Conservation (phyloP, 2,888 invertebrate species). For the Fabriciana adippe region DNA sequence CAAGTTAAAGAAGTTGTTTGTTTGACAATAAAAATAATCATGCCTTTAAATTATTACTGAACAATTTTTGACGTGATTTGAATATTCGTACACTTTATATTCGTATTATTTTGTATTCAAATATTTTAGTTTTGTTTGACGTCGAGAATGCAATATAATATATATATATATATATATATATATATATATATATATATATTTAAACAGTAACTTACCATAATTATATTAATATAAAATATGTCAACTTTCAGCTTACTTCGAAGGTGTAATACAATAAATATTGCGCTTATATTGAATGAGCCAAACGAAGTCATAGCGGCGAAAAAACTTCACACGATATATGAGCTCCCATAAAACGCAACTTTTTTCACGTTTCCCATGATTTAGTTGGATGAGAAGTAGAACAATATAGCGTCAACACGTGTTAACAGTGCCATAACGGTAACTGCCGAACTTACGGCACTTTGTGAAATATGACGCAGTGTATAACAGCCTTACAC, state of each 20-base stretch:
- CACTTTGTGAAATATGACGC: conserved; percentile 80
- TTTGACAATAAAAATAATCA: too few relatives aligned
- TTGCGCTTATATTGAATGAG: conserved; percentile 5
- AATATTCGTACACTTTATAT: too few relatives aligned
- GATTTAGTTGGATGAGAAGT: conserved; percentile 63
- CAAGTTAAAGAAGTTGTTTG: too few relatives aligned
- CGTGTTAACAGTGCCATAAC: conserved; percentile 80
- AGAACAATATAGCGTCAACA: conserved; percentile 73
- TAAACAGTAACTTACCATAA: too few relatives aligned
- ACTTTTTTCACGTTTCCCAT: conserved; percentile 55
- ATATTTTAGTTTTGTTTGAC: too few relatives aligned
- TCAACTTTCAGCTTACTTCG: not conserved
- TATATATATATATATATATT: too few relatives aligned
- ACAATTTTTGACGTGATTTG: too few relatives aligned
- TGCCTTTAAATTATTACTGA: too few relatives aligned
- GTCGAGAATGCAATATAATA: too few relatives aligned
- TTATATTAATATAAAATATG: too few relatives aligned
- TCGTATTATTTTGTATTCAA: too few relatives aligned
- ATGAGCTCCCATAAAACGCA: conserved; percentile 39
- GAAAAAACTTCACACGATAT: conserved; percentile 35
- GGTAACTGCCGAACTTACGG: conserved; percentile 79
- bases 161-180: too few relatives aligned
- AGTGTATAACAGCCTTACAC: conserved; percentile 64
- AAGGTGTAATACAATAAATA: conserved; percentile 1
- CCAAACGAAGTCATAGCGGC: not conserved